Base-by-base conservation (phyloP, 53 echinoderm and acorn worm genomes). In the Holothuria scabra region DNA sequence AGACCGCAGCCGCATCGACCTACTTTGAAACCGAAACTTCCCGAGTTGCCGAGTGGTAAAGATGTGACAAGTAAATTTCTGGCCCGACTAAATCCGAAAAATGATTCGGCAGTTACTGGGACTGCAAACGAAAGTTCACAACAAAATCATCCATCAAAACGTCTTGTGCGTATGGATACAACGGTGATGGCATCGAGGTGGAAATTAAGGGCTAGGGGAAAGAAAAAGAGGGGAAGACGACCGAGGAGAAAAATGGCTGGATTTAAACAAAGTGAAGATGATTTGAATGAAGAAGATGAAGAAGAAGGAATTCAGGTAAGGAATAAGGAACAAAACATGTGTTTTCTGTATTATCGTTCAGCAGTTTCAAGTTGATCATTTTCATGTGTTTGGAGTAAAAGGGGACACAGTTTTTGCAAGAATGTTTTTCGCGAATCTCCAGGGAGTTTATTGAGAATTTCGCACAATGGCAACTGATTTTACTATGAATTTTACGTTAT, bases 181-280 rank as follows among this genome's bases (percentile, higher is more conserved):
- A 69, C 69, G 5, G 34, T 69, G 35, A 69, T 69, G 69, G 69
- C 69, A 69, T 22, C 69, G 41, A 69, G 69, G 8, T 69, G 69
- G 69, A 69, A 69, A 69, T 35, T 69, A 34, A 69, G 69, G 31
- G 69, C 69, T 34, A 20, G 69, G 38, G 69, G 69, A n/a, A 69
- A 69, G 69, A 69, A 41, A 18, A 69, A 33, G 38, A 13, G 41
- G 38, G 69, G 69, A 4, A 4, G 41, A 14, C 19, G 69, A 38
- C 69, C 69, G 9, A 69, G 69, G 35, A 69, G 69, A n/a, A 69
- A 33, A 69, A 69, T 69, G 69, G 69, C 69, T 13, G 69, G 69
- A 3, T 69, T 69, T 69, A 69, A 35, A 21, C 69, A 69, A 69
- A 34, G 4, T 35, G 69, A 69, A 8, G 38, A 34, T 22, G 69